Evolutionary conservation across 2,113 vertebrate species (phyloP).

Genomic region (Harpagus bidentatus): DNA sequence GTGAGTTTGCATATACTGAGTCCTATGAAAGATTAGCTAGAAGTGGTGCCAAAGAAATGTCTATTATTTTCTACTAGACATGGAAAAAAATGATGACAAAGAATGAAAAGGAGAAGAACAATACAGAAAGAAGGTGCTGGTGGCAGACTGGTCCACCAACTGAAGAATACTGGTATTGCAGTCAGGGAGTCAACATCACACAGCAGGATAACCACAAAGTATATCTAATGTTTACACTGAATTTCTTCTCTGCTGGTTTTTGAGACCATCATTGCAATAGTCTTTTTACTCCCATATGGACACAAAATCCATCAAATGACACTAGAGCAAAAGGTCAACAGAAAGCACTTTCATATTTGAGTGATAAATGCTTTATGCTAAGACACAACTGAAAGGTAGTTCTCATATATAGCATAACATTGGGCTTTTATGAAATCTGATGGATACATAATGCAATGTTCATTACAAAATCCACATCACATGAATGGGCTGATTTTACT

Average conservation of each 20-base stretch:
- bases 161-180: neutral
- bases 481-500: neutral
- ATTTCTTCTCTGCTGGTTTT: neutral
- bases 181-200: neutral
- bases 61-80: neutral
- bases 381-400: neutral
- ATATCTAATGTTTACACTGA: neutral
- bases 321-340: neutral
- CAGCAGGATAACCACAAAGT: neutral
- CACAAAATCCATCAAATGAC: neutral
- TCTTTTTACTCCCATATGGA: neutral
- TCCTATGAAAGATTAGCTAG: neutral
- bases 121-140: neutral
- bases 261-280: neutral
- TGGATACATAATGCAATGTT: neutral
- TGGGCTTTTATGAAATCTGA: neutral
- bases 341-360: neutral
- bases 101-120: neutral
- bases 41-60: neutral
- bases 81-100: neutral
- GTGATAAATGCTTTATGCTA: rapidly evolving
- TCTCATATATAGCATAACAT: neutral
- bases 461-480: neutral
- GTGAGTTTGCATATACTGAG: neutral
- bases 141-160: neutral